Evolutionary conservation across 2,888 invertebrate species (phyloP), one percentile per base, ranked within the genome.

Genomic region (Sarcophaga caerulescens): DNA sequence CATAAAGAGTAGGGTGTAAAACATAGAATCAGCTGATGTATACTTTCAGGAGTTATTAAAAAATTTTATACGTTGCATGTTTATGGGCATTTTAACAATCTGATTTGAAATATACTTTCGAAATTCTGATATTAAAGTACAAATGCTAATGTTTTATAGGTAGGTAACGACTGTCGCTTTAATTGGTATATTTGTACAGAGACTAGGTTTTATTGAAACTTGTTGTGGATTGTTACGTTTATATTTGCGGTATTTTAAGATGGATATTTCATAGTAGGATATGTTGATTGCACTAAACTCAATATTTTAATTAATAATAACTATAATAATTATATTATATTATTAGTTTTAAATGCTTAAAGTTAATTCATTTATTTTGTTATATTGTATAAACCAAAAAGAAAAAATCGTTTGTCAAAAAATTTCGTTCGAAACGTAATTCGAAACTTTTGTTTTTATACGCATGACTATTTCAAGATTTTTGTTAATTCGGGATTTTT

Each of bases 241-340:
- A 52, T 17, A 52, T 52, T 52, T 52, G 12, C 17, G 4, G 12
- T 52, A 44, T 17, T 68, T 65, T 62, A 52, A 74, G 83, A 52
- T 83, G 62, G 83, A 11, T 47, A 23, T 84, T 74, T 45, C 57
- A 35, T 45, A 47, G 2, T 71, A 74, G 76, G 82, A 85, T 85
- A 85, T 85, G 82, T 82, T 85, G n/a, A 60, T 81, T 70, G 59
- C 63, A 70, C 57, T 81, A 70, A 76, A 76, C 57, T 65, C 81
- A 75, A 76, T 59, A 75, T 35, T 25, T 45, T 76, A 66, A 76
- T 66, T 73, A 65, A 45, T 74, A 47, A 57, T 52, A 60, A 73
- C 44, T 70, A 47, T 47, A 45, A 45, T 47, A 68, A 17, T n/a
- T 44, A 12, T 44, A 45, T 68, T 23, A 14, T 47, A 52, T 52